phyloP scores from a whole-genome alignment of 2,797 vertebrate genomes.

The Myotis planiceps region DNA sequence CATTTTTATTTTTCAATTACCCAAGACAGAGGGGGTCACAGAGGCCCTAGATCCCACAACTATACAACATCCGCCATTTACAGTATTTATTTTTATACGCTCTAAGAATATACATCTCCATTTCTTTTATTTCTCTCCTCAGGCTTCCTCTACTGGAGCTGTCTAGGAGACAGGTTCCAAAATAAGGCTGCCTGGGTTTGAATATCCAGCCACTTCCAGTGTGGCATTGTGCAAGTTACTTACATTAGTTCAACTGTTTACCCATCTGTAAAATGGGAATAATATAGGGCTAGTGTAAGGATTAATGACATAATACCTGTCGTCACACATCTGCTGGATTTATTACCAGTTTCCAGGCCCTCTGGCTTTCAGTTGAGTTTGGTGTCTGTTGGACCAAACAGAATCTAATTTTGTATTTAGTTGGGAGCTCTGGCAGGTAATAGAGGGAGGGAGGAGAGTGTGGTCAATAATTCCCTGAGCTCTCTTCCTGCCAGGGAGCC shows the following conservation, averaged over 20 bases:
- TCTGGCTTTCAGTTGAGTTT: not conserved
- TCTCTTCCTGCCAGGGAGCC: not conserved
- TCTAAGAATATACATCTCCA: not conserved
- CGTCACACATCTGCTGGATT: not conserved
- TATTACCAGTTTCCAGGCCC: not conserved
- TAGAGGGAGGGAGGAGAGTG: not conserved
- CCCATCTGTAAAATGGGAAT: not conserved
- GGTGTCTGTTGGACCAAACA: not conserved
- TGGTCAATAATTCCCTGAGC: not conserved
- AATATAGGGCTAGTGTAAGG: not conserved
- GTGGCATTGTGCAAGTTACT: not conserved
- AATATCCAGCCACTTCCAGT: not conserved
- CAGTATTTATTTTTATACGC: slow-evolving; percentile 13
- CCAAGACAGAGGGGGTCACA: slow-evolving; percentile 54
- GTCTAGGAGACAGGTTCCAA: not conserved
- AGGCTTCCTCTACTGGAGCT: not conserved
- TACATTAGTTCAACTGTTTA: not conserved
- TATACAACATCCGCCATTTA: not conserved
- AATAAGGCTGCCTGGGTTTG: not conserved
- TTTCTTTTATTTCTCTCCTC: slow-evolving; percentile 11
- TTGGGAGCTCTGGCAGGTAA: not conserved
- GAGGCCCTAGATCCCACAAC: not conserved
- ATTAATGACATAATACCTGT: not conserved
- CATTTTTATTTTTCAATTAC: slow-evolving; percentile 57
- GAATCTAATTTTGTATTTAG: not conserved